phyloP scores from a whole-genome alignment of 2,888 invertebrate species.

The Ptychoptera contaminata region DNA sequence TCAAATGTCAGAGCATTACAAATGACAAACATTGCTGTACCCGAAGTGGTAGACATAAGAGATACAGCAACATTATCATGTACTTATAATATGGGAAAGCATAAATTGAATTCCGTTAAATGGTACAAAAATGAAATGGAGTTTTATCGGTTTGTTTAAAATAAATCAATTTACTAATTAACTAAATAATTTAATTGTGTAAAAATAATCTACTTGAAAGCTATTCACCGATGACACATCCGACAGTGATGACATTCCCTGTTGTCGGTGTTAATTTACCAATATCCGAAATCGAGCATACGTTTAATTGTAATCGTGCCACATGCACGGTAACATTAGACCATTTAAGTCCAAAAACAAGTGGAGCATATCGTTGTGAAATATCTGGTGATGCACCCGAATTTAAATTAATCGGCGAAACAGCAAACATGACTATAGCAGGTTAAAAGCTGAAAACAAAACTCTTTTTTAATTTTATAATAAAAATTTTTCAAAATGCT shows the following conservation, averaged over 20 bases:
- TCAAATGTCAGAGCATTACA: slow-evolving; percentile 17
- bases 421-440: slow-evolving; percentile 39
- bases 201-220: slow-evolving; percentile 11
- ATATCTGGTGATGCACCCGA: slow-evolving; percentile 43
- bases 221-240: slow-evolving; percentile 25
- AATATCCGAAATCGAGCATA: slow-evolving; percentile 21
- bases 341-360: slow-evolving; percentile 22
- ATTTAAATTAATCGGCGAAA: slow-evolving; percentile 36
- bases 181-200: no score
- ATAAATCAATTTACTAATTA: no score
- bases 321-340: slow-evolving; percentile 24
- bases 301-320: slow-evolving; percentile 23
- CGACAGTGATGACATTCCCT: slow-evolving; percentile 22
- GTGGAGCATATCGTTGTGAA: slow-evolving; percentile 42
- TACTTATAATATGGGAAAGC: slow-evolving; percentile 33
- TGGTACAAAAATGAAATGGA: slow-evolving; percentile 35
- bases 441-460: slow-evolving; percentile 26
- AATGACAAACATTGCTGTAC: slow-evolving; percentile 32
- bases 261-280: slow-evolving; percentile 19
- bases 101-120: slow-evolving; percentile 35
- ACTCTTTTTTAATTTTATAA: no score
- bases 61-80: slow-evolving; percentile 33
- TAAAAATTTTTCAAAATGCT: neutral
- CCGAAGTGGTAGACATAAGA: slow-evolving; percentile 33
- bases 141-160: slow-evolving; percentile 30